phyloP scores from a whole-genome alignment of 2,797 vertebrate species.

The Melopsittacus undulatus region DNA sequence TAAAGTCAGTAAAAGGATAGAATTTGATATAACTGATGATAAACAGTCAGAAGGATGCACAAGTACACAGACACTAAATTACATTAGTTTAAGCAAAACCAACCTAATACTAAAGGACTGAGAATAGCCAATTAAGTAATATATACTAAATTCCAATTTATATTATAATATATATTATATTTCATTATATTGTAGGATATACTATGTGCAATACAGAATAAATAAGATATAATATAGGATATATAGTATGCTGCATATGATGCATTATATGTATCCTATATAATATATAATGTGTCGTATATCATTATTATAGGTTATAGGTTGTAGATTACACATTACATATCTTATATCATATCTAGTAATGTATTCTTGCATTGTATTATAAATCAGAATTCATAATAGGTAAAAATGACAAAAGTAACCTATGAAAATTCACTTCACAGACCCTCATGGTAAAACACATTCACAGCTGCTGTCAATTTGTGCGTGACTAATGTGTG shows the following conservation, averaged over 20 bases:
- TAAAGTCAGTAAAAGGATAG: neutral
- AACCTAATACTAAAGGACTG: neutral
- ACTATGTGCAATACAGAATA: neutral
- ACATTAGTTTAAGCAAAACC: neutral
- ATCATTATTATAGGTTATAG: neutral
- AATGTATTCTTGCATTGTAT: neutral
- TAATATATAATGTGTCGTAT: neutral
- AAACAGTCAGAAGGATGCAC: rapidly evolving
- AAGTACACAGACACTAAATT: neutral
- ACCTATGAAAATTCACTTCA: neutral
- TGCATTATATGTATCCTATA: neutral
- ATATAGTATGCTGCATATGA: neutral
- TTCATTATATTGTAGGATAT: neutral
- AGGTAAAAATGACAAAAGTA: neutral
- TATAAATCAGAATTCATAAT: neutral
- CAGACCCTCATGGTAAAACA: neutral
- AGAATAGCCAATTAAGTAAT: neutral
- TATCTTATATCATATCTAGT: neutral
- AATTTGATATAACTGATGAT: neutral
- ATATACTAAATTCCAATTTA: neutral
- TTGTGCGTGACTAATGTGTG: neutral
- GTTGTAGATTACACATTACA: no score
- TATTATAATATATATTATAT: neutral
- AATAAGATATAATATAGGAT: neutral
- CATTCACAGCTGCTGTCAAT: neutral